Evolutionary conservation across 2,113 vertebrate species (phyloP).

Genomic region (Caranx melampygus): DNA sequence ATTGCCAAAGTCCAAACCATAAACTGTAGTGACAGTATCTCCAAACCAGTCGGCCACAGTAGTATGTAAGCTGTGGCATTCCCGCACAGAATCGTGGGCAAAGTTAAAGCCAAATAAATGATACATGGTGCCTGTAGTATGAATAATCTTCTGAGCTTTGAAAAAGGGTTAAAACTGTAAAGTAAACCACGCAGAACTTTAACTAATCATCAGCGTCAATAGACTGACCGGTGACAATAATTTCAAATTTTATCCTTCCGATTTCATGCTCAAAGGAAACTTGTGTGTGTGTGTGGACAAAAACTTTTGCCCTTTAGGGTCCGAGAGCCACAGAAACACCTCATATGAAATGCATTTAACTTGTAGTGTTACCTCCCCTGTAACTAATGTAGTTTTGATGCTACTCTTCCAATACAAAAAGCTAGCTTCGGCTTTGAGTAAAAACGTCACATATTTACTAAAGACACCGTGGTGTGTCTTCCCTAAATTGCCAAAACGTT

Average conservation of each 20-base stretch:
- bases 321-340: background rate
- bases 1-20: background rate
- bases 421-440: background rate
- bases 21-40: background rate
- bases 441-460: background rate
- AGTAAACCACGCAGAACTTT: constrained; percentile 2
- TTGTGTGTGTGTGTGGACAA: background rate
- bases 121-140: background rate
- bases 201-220: background rate
- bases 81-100: background rate
- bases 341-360: background rate
- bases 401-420: constrained; percentile 1
- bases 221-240: background rate
- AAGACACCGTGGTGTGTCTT: background rate
- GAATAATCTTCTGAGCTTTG: background rate
- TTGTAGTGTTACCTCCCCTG: background rate
- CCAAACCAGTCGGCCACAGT: background rate
- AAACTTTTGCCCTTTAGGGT: background rate
- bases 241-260: background rate
- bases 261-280: background rate
- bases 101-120: background rate
- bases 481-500: background rate
- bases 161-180: constrained; percentile 49
- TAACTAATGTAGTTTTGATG: background rate
- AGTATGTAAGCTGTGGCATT: constrained; percentile 1